These are phyloP conservation scores for Keiferia lycopersicella DNA, from an alignment of 2,888 invertebrate species.

Conservation along the genomic window DNA sequence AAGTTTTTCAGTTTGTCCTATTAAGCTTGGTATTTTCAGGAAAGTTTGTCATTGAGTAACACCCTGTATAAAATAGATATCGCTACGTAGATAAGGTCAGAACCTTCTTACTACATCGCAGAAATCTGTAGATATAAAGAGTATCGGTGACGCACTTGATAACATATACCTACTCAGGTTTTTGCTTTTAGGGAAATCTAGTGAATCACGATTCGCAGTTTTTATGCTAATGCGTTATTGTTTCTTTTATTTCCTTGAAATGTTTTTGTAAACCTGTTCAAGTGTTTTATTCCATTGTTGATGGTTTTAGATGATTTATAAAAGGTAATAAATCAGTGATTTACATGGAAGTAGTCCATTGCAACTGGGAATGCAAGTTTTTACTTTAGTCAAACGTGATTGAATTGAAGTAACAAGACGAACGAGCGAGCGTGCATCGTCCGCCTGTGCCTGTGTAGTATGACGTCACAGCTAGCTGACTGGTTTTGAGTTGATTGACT, in stretches of 20 bases:
- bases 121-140: neutral
- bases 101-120: too few species aligned
- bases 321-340: too few species aligned
- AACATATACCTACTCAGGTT: neutral
- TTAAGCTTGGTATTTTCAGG: too few species aligned
- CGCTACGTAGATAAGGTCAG: too few species aligned
- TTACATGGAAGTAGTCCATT: neutral
- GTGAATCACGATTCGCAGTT: slow-evolving; percentile 9
- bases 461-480: slow-evolving; percentile 6
- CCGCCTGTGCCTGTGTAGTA: too few species aligned
- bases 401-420: neutral
- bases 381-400: neutral
- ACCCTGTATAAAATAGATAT: too few species aligned
- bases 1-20: too few species aligned
- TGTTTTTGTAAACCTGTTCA: neutral
- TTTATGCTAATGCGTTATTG: neutral
- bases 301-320: too few species aligned
- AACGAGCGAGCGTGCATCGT: neutral
- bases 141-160: neutral
- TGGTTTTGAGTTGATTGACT: slow-evolving; percentile 4
- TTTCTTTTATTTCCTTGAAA: slow-evolving; percentile 2
- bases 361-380: neutral
- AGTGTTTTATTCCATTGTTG: neutral
- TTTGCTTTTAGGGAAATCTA: neutral
- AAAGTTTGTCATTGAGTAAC: too few species aligned